Percentiles rank a stretch among this genome's conserved stretches.
These are phyloP conservation scores for Drosophila mercatorum DNA, from an alignment of 2,888 invertebrate genomes.

Conservation along the genomic window DNA sequence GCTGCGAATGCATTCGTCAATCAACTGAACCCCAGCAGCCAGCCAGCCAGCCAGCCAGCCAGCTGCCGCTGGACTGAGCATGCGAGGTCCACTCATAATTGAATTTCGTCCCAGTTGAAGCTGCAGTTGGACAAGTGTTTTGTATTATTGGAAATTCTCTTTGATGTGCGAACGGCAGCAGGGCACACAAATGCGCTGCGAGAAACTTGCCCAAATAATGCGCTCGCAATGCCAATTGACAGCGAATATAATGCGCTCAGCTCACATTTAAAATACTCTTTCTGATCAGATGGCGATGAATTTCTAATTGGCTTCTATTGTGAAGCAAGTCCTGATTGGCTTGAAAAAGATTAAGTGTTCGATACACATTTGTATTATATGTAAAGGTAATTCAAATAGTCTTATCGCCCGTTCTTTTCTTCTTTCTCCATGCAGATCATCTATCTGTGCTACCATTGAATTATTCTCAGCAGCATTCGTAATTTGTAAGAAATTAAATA, in stretches of 20 bases:
- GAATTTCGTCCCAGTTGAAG: conserved; percentile 70
- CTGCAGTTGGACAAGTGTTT: conserved; percentile 29
- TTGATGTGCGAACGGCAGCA: conserved; percentile 28
- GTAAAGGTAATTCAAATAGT: too few species aligned
- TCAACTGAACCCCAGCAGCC: conserved; percentile 34
- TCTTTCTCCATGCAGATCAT: too few species aligned
- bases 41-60: not conserved
- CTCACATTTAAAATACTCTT: conserved; percentile 19
- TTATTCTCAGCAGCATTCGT: too few species aligned
- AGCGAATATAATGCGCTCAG: not conserved
- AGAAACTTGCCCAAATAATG: conserved; percentile 31
- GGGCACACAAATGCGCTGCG: conserved; percentile 7
- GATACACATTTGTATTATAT: too few species aligned
- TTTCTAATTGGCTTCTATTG: not conserved
- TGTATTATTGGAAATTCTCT: conserved; percentile 77
- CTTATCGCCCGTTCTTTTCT: too few species aligned
- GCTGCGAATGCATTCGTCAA: conserved; percentile 62
- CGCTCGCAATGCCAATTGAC: conserved; percentile 21
- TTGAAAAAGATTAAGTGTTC: too few species aligned
- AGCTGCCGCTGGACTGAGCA: not conserved
- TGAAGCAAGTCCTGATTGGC: not conserved
- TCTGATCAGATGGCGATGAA: not conserved
- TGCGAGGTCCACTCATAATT: conserved; percentile 73
- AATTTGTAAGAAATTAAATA: too few species aligned
- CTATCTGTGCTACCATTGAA: too few species aligned